Conservation (phyloP, 2,797 vertebrate species). For the Lates japonicus region DNA sequence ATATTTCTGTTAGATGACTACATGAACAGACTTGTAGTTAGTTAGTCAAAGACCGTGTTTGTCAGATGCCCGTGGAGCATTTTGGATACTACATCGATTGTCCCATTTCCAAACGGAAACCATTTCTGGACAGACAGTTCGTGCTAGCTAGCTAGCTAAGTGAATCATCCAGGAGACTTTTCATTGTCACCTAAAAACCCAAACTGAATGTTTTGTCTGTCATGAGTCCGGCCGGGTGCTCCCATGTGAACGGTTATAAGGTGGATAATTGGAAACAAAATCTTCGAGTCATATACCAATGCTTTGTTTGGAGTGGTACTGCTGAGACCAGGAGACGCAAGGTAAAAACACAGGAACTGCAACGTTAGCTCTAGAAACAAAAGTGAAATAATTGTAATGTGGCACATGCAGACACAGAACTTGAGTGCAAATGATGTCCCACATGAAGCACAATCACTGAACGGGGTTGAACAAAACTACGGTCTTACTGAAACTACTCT, state of each 20-base stretch:
- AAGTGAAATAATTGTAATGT: conserved; percentile 55
- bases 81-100: conserved; percentile 84
- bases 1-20: conserved; percentile 48
- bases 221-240: conserved; percentile 97
- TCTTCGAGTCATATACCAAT: conserved; percentile 97
- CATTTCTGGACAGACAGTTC: conserved; percentile 83
- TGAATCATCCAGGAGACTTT: conserved; percentile 79
- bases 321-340: conserved; percentile 96
- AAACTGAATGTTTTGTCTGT: conserved; percentile 89
- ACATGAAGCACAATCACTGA: conserved; percentile 73
- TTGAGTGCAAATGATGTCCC: conserved; percentile 62
- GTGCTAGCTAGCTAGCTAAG: conserved; percentile 79
- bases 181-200: conserved; percentile 76
- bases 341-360: conserved; percentile 85
- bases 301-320: conserved; percentile 98
- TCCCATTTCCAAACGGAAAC: conserved; percentile 86
- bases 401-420: conserved; percentile 57
- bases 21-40: conserved; percentile 52
- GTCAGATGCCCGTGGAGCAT: conserved; percentile 79
- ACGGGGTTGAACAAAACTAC: conserved; percentile 12
- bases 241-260: conserved; percentile 98
- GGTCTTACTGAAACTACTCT: conserved; percentile 33
- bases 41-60: conserved; percentile 69
- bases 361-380: conserved; percentile 58
- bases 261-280: conserved; percentile 99